These are phyloP conservation scores for Drosophila picticornis DNA, from an alignment of 2,888 invertebrate species.

Conservation along the genomic window DNA sequence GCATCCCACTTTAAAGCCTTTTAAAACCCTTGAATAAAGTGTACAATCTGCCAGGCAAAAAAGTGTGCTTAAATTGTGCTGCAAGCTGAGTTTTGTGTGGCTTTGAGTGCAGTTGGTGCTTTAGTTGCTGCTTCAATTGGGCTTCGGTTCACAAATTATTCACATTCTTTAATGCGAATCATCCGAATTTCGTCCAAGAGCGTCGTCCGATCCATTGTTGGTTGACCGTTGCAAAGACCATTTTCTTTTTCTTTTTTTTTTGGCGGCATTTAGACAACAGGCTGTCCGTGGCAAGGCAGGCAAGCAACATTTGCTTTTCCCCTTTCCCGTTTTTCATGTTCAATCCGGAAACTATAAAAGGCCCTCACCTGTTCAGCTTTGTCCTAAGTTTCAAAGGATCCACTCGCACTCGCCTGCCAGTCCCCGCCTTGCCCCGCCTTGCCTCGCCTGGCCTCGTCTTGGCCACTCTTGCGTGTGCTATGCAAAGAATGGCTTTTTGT, in stretches of 20 bases:
- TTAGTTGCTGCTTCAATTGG: neutral
- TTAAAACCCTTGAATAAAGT: rapidly evolving
- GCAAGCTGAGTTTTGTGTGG: neutral
- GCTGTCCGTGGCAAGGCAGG: conserved; percentile 8
- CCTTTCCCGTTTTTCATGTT: neutral
- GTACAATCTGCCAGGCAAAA: neutral
- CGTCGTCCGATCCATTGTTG: neutral
- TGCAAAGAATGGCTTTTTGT: conserved; percentile 29
- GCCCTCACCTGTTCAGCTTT: conserved; percentile 26
- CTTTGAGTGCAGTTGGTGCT: neutral
- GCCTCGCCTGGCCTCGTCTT: neutral
- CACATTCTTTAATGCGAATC: neutral
- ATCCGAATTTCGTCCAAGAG: neutral
- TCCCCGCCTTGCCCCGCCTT: neutral
- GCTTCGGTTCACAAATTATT: neutral
- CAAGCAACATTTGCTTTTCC: conserved; percentile 46
- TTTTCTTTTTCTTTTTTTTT: neutral
- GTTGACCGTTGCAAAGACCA: neutral
- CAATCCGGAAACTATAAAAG: conserved; percentile 46
- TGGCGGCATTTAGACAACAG: neutral
- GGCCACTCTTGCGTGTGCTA: conserved; percentile 7
- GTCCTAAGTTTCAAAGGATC: conserved; percentile 51
- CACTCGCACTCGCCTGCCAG: conserved; percentile 1
- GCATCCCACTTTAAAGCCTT: too few relatives aligned
- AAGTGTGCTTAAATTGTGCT: neutral